These are phyloP conservation scores for Micronycteris hirsuta DNA, from an alignment of 2,113 vertebrate species.

Conservation along the genomic window DNA sequence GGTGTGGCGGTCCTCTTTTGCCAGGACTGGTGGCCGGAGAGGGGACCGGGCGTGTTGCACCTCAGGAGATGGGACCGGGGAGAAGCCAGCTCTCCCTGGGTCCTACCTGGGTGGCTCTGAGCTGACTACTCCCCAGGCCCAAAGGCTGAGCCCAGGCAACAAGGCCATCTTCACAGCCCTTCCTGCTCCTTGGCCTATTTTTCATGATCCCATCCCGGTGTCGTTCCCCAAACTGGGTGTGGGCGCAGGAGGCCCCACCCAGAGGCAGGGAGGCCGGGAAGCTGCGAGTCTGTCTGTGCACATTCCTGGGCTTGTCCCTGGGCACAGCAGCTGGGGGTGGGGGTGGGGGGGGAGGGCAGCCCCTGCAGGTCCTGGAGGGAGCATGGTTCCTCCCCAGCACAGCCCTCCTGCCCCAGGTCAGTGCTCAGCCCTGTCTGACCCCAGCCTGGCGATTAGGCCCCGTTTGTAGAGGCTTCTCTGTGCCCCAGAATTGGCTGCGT, in stretches of 20 bases:
- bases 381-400: neutral
- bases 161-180: neutral
- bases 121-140: neutral
- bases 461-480: neutral
- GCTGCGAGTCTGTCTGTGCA: slow-evolving; percentile 13
- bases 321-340: neutral
- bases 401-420: neutral
- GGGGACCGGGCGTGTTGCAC: neutral
- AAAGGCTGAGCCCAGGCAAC: neutral
- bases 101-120: neutral
- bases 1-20: neutral
- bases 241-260: slow-evolving; percentile 51
- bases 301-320: slow-evolving; percentile 53
- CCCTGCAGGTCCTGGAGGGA: neutral
- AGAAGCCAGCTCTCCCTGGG: neutral
- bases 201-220: neutral
- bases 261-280: neutral
- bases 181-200: slow-evolving; percentile 41
- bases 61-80: accelerated
- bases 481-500: neutral
- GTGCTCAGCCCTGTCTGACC: neutral
- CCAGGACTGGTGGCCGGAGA: neutral
- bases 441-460: neutral
- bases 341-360: too few relatives aligned
- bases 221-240: slow-evolving; percentile 37